A percentile compares a stretch with the other conserved stretches of the same genome.
phyloP scores from a whole-genome alignment of 2,888 invertebrate species.

The Archips xylosteana region DNA sequence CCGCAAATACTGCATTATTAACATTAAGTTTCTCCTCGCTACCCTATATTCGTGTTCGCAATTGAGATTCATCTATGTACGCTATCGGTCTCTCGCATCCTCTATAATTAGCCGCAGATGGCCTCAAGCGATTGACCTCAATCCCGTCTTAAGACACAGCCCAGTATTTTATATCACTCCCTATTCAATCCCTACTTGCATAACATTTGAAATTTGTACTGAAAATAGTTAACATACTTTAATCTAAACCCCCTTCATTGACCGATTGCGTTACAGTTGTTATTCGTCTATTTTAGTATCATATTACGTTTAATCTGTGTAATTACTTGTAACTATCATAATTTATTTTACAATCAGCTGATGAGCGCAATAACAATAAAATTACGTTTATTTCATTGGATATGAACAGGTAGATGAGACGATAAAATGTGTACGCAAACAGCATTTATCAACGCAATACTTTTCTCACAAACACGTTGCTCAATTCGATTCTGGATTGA shows the following conservation, averaged over 20 bases:
- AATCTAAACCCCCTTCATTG: background rate
- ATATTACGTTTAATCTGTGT: slow-evolving; percentile 3
- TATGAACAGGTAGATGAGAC: slow-evolving; percentile 21
- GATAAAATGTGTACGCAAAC: slow-evolving; percentile 21
- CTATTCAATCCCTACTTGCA: slow-evolving; percentile 60
- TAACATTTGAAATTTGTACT: slow-evolving; percentile 13
- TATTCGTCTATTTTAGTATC: slow-evolving; percentile 17
- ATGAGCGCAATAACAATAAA: slow-evolving; percentile 33
- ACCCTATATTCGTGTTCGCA: slow-evolving; percentile 59
- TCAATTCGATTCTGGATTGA: slow-evolving; percentile 24
- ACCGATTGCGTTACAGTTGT: background rate
- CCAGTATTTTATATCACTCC: slow-evolving; percentile 75
- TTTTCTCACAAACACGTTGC: slow-evolving; percentile 50
- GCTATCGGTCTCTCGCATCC: slow-evolving; percentile 71
- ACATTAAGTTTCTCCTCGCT: slow-evolving; percentile 49
- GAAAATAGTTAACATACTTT: background rate
- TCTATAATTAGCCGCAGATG: slow-evolving; percentile 84
- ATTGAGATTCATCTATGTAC: slow-evolving; percentile 70
- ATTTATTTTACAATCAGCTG: slow-evolving; percentile 34
- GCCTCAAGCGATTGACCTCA: slow-evolving; percentile 84
- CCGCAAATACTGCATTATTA: slow-evolving; percentile 48
- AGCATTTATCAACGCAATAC: slow-evolving; percentile 39
- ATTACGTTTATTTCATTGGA: slow-evolving; percentile 28
- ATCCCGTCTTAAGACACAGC: slow-evolving; percentile 76
- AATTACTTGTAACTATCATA: slow-evolving; percentile 24